These are phyloP conservation scores for Drosophila anomalata DNA, from an alignment of 2,888 invertebrate species.

Conservation along the genomic window DNA sequence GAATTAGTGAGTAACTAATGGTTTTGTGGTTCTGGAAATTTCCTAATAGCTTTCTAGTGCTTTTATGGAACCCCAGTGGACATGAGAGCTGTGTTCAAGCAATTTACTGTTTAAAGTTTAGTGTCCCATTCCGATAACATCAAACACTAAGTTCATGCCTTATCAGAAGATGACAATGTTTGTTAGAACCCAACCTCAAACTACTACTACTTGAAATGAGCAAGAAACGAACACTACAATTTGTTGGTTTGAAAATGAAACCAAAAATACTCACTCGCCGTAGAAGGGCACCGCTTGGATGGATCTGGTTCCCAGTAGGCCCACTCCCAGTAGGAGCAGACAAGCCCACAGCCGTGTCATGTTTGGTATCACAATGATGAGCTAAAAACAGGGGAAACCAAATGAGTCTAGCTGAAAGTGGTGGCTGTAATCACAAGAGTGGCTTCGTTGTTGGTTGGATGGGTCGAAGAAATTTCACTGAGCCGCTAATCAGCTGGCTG, in stretches of 20 bases:
- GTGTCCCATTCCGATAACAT: constrained; percentile 13
- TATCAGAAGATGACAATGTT: constrained; percentile 34
- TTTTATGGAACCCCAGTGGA: not conserved
- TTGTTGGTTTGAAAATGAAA: constrained; percentile 1
- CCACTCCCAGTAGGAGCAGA: constrained; percentile 58
- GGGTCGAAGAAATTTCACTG: constrained; percentile 55
- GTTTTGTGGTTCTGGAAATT: not conserved
- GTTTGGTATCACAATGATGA: constrained; percentile 37
- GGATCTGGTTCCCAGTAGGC: constrained; percentile 50
- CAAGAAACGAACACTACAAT: constrained; percentile 53
- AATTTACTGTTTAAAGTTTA: not conserved
- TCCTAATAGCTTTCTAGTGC: not conserved
- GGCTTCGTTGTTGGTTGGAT: constrained; percentile 32
- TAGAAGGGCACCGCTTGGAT: constrained; percentile 66
- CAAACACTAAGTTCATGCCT: constrained; percentile 30
- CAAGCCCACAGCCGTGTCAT: constrained; percentile 66
- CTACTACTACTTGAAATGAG: constrained; percentile 37
- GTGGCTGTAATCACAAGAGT: constrained; percentile 32
- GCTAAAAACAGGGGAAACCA: constrained; percentile 30
- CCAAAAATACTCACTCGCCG: constrained; percentile 65
- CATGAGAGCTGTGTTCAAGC: not conserved
- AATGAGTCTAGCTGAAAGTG: constrained; percentile 53
- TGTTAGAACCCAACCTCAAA: constrained; percentile 24
- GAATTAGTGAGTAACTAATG: not conserved
- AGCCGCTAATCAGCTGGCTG: constrained; percentile 59